phyloP scores from a whole-genome alignment of 2,797 vertebrate genomes.

The Adelosebastes latens region DNA sequence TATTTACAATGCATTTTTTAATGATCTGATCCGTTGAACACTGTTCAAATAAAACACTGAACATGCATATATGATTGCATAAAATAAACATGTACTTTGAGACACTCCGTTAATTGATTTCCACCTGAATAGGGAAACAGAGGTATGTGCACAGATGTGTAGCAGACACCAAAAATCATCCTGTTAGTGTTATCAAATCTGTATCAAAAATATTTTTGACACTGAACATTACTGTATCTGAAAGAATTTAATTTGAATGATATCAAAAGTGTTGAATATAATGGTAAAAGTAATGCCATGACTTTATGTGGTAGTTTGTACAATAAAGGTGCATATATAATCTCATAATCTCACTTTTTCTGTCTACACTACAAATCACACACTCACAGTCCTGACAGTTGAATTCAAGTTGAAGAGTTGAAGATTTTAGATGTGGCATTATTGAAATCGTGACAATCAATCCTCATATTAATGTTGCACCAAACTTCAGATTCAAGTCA shows the following conservation, averaged over 20 bases:
- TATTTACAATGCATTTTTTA: slow-evolving; percentile 45
- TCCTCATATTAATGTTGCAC: neutral
- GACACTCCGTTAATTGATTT: neutral
- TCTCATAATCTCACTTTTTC: slow-evolving; percentile 14
- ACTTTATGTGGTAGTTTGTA: neutral
- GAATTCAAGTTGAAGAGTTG: neutral
- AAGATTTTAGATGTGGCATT: neutral
- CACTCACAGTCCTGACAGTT: slow-evolving; percentile 11
- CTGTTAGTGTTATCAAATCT: slow-evolving; percentile 1
- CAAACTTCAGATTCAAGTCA: neutral
- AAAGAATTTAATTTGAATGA: neutral
- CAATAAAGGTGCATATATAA: neutral
- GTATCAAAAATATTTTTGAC: slow-evolving; percentile 29
- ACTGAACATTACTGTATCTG: neutral
- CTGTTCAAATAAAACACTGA: slow-evolving; percentile 47
- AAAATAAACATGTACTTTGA: slow-evolving; percentile 21
- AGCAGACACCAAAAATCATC: neutral
- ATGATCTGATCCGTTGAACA: slow-evolving; percentile 9
- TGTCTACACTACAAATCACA: slow-evolving; percentile 2
- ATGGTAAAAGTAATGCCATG: neutral
- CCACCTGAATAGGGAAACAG: neutral
- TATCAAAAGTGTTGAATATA: neutral
- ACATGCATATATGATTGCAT: slow-evolving; percentile 19
- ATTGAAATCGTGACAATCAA: neutral
- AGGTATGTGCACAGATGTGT: neutral